These are phyloP conservation scores for Bathynomus jamesi DNA, from an alignment of 1,140 invertebrate genomes.

Conservation along the genomic window DNA sequence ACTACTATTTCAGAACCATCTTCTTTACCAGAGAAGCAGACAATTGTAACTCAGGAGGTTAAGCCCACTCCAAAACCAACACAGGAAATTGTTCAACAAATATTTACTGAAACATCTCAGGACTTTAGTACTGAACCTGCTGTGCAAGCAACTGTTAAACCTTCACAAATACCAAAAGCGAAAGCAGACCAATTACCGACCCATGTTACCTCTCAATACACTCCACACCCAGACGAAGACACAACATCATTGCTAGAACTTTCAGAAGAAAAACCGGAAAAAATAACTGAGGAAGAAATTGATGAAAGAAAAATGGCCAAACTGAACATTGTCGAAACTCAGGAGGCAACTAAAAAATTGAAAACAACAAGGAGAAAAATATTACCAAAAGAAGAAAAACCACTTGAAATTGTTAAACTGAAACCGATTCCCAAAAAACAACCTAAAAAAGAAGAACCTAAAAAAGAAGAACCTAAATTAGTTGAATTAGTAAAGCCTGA, in stretches of 20 bases:
- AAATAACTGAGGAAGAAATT: no score
- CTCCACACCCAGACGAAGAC: background rate
- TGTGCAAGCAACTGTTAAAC: background rate
- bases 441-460: no score
- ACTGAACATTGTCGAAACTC: no score
- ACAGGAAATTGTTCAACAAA: slow-evolving; percentile 8
- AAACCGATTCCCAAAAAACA: slow-evolving; percentile 7
- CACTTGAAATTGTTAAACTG: slow-evolving; percentile 3
- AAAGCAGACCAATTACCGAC: background rate
- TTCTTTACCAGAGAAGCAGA: background rate
- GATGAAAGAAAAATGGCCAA: no score
- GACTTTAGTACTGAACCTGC: background rate
- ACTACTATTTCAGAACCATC: background rate
- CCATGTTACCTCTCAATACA: background rate
- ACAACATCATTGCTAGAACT: background rate
- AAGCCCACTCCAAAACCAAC: slow-evolving; percentile 20
- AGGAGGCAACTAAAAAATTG: no score
- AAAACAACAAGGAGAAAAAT: no score
- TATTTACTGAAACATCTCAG: background rate
- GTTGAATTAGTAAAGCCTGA: no score
- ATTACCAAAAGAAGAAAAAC: slow-evolving; percentile 9
- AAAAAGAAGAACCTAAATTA: no score
- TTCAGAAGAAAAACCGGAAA: background rate
- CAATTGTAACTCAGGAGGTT: no score
- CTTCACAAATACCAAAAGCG: background rate